phyloP scores from a whole-genome alignment of 2,797 vertebrate genomes.

The Graptemys geographica region DNA sequence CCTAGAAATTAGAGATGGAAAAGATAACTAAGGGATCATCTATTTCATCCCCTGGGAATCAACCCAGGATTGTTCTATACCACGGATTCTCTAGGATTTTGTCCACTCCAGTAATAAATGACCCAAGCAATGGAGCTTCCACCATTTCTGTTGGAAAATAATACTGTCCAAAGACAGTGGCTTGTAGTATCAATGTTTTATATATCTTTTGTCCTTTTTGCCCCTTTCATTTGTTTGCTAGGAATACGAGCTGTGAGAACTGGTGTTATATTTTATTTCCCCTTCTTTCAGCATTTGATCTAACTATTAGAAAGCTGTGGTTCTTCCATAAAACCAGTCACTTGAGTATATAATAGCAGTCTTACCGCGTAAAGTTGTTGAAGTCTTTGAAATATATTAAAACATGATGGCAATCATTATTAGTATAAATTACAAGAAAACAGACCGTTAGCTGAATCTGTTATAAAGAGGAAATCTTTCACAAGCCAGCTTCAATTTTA shows the following conservation, averaged over 20 bases:
- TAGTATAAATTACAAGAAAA: constrained; percentile 70
- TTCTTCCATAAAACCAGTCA: constrained; percentile 72
- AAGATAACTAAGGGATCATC: not conserved
- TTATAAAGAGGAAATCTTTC: constrained; percentile 12
- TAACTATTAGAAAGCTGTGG: constrained; percentile 57
- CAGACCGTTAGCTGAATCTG: constrained; percentile 54
- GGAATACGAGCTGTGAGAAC: not conserved
- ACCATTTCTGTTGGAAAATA: not conserved
- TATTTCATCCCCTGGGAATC: not conserved
- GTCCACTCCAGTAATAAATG: not conserved
- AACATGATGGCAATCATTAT: constrained; percentile 73
- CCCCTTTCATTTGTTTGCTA: not conserved
- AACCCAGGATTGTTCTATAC: not conserved
- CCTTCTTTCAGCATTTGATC: constrained; percentile 62
- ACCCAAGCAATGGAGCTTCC: not conserved
- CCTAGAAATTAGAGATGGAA: not conserved
- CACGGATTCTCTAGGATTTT: not conserved
- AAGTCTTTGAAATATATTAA: constrained; percentile 75
- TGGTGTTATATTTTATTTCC: constrained; percentile 33
- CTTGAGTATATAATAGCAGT: constrained; percentile 74
- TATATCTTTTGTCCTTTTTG: not conserved
- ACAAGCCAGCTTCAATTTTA: constrained; percentile 59
- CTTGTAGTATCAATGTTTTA: not conserved
- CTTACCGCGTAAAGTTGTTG: constrained; percentile 74
- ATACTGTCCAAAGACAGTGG: not conserved